Evolutionary conservation across 64 coral and sea anemone genomes (phyloP), one percentile per base, ranked within the genome.

Genomic region (Trachythela sp.): DNA sequence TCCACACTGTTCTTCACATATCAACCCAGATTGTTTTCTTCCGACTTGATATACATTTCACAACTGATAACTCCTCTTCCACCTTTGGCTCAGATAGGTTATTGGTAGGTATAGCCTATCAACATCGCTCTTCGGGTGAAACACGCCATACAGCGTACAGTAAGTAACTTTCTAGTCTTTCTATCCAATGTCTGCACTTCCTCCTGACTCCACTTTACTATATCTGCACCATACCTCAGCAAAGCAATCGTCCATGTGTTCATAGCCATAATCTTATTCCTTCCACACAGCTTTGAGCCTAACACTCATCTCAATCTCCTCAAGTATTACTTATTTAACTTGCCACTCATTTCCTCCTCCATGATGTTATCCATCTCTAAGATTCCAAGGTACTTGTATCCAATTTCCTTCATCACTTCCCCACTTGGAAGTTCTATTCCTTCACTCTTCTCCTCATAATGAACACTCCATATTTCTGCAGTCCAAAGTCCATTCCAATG

Each of bases 1-100:
- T 90, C 41, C 80, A 70, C 70, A 87, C 67, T 87, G 77, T 87
- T 86, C 87, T 41, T 92, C 67, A 87, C 90, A 83, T 92, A 92
- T 85, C 85, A 92, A 37, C 43, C 40, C 41, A 92, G 83, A 85
- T 83, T 87, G 48, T 87, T 85, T 59, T 91, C 90, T 45, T 90
- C 89, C 54, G 54, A 58, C 17, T 48, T 92, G 18, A 84, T 40
- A 50, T 49, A 88, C 18, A 40, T 49, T 36, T 84, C 86, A 84
- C 80, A 58, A 39, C 51, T 84, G 49, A 88, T 92, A 0, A 92
- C 27, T 45, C 77, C 91, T 85, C 91, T 68, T 36, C 87, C 86
- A 35, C 86, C 86, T 4, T 29, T 30, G 48, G 34, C 59, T 59
- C 86, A 59, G 2, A 50, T n/a, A n/a, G n/a, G n/a, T n/a, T n/a